Conservation (phyloP, 2,888 invertebrate species). For the Syritta pipiens region DNA sequence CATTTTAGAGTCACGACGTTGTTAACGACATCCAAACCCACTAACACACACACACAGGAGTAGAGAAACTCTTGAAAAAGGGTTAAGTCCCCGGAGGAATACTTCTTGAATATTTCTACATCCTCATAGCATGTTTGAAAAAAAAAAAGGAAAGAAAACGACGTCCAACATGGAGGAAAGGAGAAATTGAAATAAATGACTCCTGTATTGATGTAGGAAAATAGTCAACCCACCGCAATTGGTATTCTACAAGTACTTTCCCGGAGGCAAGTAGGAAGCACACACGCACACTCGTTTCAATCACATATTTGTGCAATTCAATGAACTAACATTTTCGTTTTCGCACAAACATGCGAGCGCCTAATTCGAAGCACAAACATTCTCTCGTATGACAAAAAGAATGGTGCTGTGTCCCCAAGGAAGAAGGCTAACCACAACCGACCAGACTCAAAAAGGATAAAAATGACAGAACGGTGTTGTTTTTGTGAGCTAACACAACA, state of each 20-base stretch:
- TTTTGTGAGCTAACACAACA: slow-evolving; percentile 30
- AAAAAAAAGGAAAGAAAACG: too few relatives aligned
- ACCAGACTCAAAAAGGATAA: slow-evolving; percentile 44
- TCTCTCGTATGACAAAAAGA: slow-evolving; percentile 32
- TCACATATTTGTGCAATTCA: slow-evolving; percentile 30
- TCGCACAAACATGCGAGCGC: too few relatives aligned
- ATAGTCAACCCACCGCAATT: slow-evolving; percentile 2
- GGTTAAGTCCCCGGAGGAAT: slow-evolving; percentile 51
- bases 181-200: slow-evolving; percentile 60
- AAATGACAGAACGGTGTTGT: slow-evolving; percentile 30
- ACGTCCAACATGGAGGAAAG: slow-evolving; percentile 13
- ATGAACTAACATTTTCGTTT: slow-evolving; percentile 21
- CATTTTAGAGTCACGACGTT: slow-evolving; percentile 30
- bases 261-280: slow-evolving; percentile 10
- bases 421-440: too few relatives aligned
- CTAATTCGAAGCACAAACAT: slow-evolving; percentile 51
- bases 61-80: slow-evolving; percentile 35
- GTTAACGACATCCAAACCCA: too few relatives aligned
- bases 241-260: slow-evolving; percentile 16
- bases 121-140: slow-evolving; percentile 43
- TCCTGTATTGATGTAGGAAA: background rate
- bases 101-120: slow-evolving; percentile 36
- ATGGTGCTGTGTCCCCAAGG: slow-evolving; percentile 33
- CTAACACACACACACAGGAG: too few relatives aligned
- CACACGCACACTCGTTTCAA: too few relatives aligned